Evolutionary conservation across 2,113 vertebrate species (phyloP).

Genomic region (Cyanocitta stelleri): DNA sequence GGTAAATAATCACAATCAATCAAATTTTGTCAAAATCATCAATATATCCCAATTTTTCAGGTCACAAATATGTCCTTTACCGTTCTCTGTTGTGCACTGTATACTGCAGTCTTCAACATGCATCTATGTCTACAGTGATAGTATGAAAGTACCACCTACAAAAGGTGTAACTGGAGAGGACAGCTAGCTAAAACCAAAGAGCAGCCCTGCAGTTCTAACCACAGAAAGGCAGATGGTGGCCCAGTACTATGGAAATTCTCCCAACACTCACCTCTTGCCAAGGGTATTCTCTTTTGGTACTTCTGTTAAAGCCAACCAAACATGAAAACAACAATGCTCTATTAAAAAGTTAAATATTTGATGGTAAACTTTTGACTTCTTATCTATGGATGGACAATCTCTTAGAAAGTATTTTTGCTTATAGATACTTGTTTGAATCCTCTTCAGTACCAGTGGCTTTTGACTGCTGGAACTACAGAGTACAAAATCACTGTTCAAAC

Average conservation of each 20-base stretch:
- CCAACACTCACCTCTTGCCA: background rate
- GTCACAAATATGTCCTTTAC: background rate
- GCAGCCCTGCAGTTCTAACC: background rate
- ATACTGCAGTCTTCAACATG: background rate
- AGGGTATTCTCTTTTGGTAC: background rate
- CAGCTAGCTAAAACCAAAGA: background rate
- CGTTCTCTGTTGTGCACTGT: background rate
- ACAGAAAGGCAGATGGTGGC: background rate
- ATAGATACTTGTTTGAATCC: background rate
- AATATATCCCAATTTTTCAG: background rate
- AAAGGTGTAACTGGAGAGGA: background rate
- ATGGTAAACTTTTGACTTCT: background rate
- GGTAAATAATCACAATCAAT: background rate
- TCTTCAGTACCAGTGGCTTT: background rate
- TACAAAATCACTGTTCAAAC: background rate
- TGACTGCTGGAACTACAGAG: background rate
- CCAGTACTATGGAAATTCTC: background rate
- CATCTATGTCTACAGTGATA: background rate
- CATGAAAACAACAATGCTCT: rapidly evolving
- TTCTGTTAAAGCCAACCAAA: background rate
- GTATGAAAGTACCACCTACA: background rate
- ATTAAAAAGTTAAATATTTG: background rate
- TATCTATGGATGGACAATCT: background rate
- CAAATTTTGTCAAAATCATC: background rate
- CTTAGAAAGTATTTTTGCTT: background rate